Percentiles rank a stretch among this genome's conserved stretches.
Evolutionary conservation across 2,797 vertebrate species (phyloP).

Genomic region (Takifugu rubripes): DNA sequence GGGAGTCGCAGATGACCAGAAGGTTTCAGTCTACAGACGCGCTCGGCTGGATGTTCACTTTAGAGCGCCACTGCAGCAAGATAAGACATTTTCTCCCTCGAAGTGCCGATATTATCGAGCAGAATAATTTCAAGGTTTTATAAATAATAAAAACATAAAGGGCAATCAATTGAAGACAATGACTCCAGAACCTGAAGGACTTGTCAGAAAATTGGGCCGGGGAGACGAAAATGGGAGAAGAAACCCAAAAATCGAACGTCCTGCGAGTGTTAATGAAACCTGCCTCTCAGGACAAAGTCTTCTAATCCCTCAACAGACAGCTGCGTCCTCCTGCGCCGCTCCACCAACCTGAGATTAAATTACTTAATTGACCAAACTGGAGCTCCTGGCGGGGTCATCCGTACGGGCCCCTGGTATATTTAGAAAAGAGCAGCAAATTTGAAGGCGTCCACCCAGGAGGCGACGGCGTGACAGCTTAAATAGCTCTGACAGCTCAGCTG

Average conservation of each 20-base stretch:
- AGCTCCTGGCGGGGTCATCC: conserved; percentile 21
- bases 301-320: conserved; percentile 15
- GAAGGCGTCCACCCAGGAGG: conserved; percentile 21
- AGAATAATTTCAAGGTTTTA: too few species aligned
- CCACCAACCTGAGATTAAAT: conserved; percentile 35
- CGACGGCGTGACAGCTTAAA: conserved; percentile 23
- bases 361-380: conserved; percentile 51
- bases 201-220: too few species aligned
- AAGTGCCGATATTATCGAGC: too few species aligned
- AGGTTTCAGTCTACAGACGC: conserved; percentile 62
- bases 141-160: too few species aligned
- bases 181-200: too few species aligned
- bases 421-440: conserved; percentile 43
- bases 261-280: conserved; percentile 8
- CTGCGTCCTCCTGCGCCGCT: conserved; percentile 25
- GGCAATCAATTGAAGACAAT: too few species aligned
- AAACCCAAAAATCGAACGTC: neutral
- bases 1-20: conserved; percentile 55
- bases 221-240: neutral
- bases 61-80: too few species aligned
- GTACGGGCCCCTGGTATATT: conserved; percentile 31
- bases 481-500: conserved; percentile 35
- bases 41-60: conserved; percentile 46
- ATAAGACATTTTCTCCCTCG: too few species aligned
- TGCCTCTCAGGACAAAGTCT: neutral